Evolutionary conservation across 2,113 vertebrate species (phyloP).

Genomic region (Bubo blakistoni): DNA sequence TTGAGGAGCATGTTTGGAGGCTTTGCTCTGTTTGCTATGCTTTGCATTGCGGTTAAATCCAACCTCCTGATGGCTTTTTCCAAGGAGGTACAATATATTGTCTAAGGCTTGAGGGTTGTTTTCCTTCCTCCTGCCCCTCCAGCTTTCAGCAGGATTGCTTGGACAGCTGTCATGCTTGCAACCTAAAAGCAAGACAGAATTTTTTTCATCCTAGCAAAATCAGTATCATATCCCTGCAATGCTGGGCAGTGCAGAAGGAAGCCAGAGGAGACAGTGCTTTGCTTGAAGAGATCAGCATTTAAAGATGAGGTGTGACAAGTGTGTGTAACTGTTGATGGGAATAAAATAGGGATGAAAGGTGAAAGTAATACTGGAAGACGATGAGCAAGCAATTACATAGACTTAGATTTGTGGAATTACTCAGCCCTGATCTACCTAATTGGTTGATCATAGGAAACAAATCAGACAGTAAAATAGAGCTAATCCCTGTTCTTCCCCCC

Average conservation of each 20-base stretch:
- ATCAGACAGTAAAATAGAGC: neutral
- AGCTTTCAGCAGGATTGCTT: neutral
- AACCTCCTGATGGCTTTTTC: neutral
- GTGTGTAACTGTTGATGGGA: neutral
- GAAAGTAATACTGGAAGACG: neutral
- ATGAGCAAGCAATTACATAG: neutral
- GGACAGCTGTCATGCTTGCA: neutral
- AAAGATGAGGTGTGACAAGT: neutral
- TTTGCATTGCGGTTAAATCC: neutral
- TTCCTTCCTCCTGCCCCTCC: constrained; percentile 34
- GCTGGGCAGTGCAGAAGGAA: neutral
- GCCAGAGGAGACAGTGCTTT: neutral
- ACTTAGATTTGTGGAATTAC: neutral
- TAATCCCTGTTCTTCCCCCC: neutral
- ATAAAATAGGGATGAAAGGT: neutral
- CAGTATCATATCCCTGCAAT: neutral
- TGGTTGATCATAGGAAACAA: neutral
- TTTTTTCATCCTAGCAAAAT: neutral
- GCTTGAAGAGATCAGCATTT: neutral
- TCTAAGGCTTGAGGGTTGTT: constrained; percentile 8
- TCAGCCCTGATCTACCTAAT: neutral
- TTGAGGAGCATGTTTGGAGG: neutral
- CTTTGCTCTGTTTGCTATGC: neutral
- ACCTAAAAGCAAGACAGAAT: neutral
- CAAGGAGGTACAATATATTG: neutral